Evolutionary conservation across 2,797 vertebrate genomes (phyloP).

Genomic region (Pteropus rufus): DNA sequence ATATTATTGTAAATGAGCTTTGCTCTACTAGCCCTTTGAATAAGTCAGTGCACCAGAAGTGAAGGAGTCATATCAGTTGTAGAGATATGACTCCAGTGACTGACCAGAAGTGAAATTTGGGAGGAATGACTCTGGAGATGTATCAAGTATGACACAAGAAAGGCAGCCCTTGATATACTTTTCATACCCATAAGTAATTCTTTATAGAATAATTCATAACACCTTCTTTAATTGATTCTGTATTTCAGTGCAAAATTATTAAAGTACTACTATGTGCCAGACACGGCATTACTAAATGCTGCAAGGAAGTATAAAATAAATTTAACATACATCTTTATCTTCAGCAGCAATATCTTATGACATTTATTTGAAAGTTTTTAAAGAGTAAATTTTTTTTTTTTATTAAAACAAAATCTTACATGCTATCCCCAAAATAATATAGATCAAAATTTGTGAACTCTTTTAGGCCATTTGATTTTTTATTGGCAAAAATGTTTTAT

Average conservation of each 20-base stretch:
- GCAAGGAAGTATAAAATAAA: background rate
- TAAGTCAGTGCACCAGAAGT: background rate
- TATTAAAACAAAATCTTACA: background rate
- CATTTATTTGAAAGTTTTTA: background rate
- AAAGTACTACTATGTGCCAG: background rate
- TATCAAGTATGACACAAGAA: background rate
- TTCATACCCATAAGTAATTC: background rate
- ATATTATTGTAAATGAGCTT: background rate
- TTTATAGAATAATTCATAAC: background rate
- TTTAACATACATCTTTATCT: background rate
- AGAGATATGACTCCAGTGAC: background rate
- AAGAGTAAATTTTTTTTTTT: background rate
- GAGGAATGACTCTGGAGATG: background rate
- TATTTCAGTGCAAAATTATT: background rate
- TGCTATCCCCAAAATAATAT: background rate
- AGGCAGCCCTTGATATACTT: background rate
- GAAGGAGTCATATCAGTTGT: background rate
- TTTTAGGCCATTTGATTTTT: background rate
- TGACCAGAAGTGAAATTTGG: background rate
- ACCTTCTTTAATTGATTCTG: background rate
- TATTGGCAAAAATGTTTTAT: background rate
- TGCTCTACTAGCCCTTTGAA: background rate
- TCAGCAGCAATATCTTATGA: background rate
- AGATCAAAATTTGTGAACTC: background rate
- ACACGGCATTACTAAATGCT: background rate